These are phyloP conservation scores for Paedocypris micromegethes DNA, from an alignment of 2,797 vertebrate genomes.

Conservation along the genomic window DNA sequence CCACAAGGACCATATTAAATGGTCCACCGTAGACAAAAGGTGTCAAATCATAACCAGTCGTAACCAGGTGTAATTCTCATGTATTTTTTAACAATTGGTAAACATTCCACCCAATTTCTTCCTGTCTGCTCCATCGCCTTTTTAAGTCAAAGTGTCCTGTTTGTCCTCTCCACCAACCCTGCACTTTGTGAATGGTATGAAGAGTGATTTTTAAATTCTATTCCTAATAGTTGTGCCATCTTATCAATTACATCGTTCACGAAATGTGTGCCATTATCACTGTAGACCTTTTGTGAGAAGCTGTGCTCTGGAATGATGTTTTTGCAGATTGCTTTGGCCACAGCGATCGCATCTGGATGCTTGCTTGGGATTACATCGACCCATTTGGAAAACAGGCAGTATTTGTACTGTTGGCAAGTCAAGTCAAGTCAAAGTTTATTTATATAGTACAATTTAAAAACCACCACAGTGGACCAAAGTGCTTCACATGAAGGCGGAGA, in stretches of 20 bases:
- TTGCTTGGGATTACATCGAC: background rate
- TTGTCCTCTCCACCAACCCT: too few relatives aligned
- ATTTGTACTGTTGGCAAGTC: too few relatives aligned
- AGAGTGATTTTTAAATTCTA: background rate
- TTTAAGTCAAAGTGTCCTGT: too few relatives aligned
- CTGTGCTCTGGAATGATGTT: background rate
- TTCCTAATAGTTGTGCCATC: background rate
- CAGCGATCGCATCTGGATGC: background rate
- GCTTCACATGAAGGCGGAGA: too few relatives aligned
- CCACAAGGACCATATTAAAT: background rate
- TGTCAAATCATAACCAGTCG: background rate
- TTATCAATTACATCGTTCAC: background rate
- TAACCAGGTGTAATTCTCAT: background rate
- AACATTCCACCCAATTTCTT: too few relatives aligned
- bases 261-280: constrained; percentile 3
- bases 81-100: background rate
- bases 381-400: background rate
- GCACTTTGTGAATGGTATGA: constrained; percentile 3
- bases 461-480: too few relatives aligned
- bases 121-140: too few relatives aligned
- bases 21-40: background rate
- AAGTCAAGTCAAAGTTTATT: too few relatives aligned
- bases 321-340: background rate
- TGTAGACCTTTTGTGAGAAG: background rate
- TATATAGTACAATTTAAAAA: too few relatives aligned